Evolutionary conservation across 2,888 invertebrate genomes (phyloP).

Genomic region (Aproaerema taeniolella): DNA sequence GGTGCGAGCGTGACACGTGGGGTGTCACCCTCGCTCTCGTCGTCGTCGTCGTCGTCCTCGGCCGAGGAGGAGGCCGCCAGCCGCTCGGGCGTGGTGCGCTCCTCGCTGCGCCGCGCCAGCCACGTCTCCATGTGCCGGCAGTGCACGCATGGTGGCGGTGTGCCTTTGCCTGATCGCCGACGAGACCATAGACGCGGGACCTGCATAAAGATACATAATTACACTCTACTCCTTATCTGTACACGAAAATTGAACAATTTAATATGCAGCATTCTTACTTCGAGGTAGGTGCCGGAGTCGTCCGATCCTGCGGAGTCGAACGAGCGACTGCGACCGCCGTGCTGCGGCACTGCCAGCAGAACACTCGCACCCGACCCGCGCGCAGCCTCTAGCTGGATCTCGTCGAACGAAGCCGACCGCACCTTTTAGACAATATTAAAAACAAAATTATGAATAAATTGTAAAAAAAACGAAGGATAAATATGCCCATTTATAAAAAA

Average conservation of each 20-base stretch:
- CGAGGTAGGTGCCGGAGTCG: slow-evolving; percentile 78
- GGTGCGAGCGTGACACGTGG: slow-evolving; percentile 82
- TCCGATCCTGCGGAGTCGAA: slow-evolving; percentile 87
- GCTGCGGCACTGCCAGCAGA: slow-evolving; percentile 82
- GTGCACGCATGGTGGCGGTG: slow-evolving; percentile 85
- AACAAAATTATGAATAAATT: neutral
- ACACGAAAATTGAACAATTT: too few relatives aligned
- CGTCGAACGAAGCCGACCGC: slow-evolving; percentile 93
- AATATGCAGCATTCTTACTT: too few relatives aligned
- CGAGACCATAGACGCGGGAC: slow-evolving; percentile 81
- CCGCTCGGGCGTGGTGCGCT: slow-evolving; percentile 56
- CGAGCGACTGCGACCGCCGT: slow-evolving; percentile 85
- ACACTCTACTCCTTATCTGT: too few relatives aligned
- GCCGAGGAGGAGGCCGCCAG: slow-evolving; percentile 56
- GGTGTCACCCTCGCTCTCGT: slow-evolving; percentile 67
- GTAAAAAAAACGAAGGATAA: neutral
- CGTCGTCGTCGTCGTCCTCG: slow-evolving; percentile 68
- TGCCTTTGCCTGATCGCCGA: slow-evolving; percentile 80
- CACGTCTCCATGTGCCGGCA: slow-evolving; percentile 87
- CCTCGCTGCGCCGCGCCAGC: slow-evolving; percentile 72
- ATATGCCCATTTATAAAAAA: neutral
- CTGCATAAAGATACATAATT: slow-evolving; percentile 40
- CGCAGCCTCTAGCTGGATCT: slow-evolving; percentile 88
- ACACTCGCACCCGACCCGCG: slow-evolving; percentile 71
- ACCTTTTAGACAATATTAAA: too few relatives aligned